Evolutionary conservation across 2,797 vertebrate genomes (phyloP), one percentile per base, ranked within the genome.

Genomic region (Enteromius viviparus): DNA sequence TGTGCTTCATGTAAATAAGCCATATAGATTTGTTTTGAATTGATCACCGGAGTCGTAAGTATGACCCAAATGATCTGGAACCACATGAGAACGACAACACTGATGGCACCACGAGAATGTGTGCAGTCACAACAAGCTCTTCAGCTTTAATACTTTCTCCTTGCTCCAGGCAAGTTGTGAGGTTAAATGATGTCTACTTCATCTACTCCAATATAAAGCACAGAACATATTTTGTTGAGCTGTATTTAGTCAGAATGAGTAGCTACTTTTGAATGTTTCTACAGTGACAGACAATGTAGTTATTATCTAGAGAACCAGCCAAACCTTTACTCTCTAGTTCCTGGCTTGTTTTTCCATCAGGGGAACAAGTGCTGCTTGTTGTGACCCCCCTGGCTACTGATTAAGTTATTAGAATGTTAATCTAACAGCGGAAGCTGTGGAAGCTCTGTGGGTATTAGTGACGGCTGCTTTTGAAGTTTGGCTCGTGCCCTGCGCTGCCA

Each of bases 321-420:
- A 78, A 78, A 49, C 76, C 19, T 49, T n/a, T 42, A 26, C 26
- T 49, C 58, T 29, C 42, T 78, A 12, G 12, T 78, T 78, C 58
- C 23, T 21, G 10, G 23, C 42, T 47, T 47, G 40, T 49, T 78
- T 66, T 80, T n/a, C 53, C 69, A 49, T 72, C 37, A 62, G 53
- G n/a, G 79, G 65, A 68, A 55, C 78, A 66, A 40, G 66, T 80
- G 34, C 51, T 32, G 72, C 58, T 49, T 81, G 45, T 42, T 26
- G 23, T 55, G 37, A 75, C 60, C 64, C 71, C 71, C n/a, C 53
- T 55, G 72, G 34, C 72, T 37, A 29, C 60, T 87, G 74, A 83
- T 85, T 51, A 85, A 81, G 74, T 82, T 77, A 82, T 81, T 74
- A 87, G 71, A 21, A 32, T 84, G 81, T 80, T 64, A 81, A 49